Conservation (phyloP, 2,888 invertebrate species). For the Osedax fenrisi region DNA sequence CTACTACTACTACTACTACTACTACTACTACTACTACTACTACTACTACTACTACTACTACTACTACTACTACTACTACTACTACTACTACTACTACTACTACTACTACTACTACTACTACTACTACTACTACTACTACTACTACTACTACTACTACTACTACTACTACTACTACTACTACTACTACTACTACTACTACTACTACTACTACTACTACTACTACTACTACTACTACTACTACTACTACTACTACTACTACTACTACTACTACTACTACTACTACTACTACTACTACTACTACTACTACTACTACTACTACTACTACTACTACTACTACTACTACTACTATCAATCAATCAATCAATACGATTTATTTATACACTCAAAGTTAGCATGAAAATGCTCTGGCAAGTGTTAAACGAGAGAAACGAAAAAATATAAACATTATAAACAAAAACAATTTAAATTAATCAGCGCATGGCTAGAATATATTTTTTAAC, state of each 20-base stretch:
- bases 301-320: constrained; percentile 23
- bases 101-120: constrained; percentile 19
- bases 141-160: constrained; percentile 25
- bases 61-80: constrained; percentile 22
- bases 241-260: constrained; percentile 24
- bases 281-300: constrained; percentile 24
- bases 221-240: constrained; percentile 25
- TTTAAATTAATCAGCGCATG: no score
- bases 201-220: constrained; percentile 25
- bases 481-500: no score
- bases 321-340: constrained; percentile 25
- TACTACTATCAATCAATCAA: no score
- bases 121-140: constrained; percentile 23
- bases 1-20: constrained; percentile 20
- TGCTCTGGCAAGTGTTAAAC: no score
- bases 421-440: no score
- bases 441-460: no score
- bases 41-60: constrained; percentile 20
- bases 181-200: constrained; percentile 21
- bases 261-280: constrained; percentile 23
- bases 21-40: constrained; percentile 18
- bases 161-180: background rate
- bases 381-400: no score
- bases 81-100: constrained; percentile 19
- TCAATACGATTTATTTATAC: no score